These are phyloP conservation scores for Sebastes hopkinsi DNA, from an alignment of 2,797 vertebrate genomes.

Conservation along the genomic window DNA sequence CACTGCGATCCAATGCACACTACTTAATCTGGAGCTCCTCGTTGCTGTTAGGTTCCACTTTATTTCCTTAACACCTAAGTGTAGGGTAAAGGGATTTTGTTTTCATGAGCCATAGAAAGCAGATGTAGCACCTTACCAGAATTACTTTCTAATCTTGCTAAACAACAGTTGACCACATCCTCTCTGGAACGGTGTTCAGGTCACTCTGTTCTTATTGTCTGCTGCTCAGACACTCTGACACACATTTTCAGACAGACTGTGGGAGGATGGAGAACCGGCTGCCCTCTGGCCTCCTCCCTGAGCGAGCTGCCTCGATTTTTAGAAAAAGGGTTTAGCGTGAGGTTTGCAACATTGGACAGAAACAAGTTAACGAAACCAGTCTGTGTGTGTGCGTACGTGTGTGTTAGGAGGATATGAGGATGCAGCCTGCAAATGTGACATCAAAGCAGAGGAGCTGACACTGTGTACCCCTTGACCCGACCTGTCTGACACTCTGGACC, in stretches of 20 bases:
- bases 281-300: constrained; percentile 37
- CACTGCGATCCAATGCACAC: neutral
- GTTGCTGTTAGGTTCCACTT: neutral
- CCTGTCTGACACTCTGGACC: neutral
- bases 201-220: constrained; percentile 26
- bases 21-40: neutral
- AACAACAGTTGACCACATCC: constrained; percentile 55
- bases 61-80: neutral
- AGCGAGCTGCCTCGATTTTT: neutral
- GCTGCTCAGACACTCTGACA: constrained; percentile 32
- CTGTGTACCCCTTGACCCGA: neutral
- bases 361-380: neutral
- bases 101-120: neutral
- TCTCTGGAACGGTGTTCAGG: constrained; percentile 32
- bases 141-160: constrained; percentile 34
- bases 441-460: constrained; percentile 36
- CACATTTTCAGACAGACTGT: constrained; percentile 18
- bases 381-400: neutral
- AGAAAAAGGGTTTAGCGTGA: neutral
- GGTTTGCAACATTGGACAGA: neutral
- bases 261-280: neutral
- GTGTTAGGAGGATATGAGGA: constrained; percentile 38
- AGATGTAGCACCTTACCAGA: constrained; percentile 1
- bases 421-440: constrained; percentile 31
- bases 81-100: neutral